Evolutionary conservation across 2,797 vertebrate species (phyloP).

Genomic region (Sebastes paucispinis): DNA sequence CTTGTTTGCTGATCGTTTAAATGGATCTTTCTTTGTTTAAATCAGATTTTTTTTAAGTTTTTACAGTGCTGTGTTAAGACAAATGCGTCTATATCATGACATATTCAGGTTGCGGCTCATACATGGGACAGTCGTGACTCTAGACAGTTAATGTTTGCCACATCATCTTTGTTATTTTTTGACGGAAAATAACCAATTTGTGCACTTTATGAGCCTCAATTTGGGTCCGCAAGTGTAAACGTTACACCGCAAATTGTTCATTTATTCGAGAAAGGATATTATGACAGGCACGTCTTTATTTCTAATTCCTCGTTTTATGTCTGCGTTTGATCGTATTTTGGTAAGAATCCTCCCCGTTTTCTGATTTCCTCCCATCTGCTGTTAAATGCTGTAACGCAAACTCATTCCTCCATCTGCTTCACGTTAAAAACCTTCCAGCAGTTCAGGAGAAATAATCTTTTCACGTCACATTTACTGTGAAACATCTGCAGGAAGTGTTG

Average conservation of each 20-base stretch:
- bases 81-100: neutral
- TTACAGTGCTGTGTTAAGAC: neutral
- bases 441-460: constrained; percentile 56
- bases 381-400: constrained; percentile 38
- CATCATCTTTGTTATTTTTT: neutral
- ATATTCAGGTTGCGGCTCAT: neutral
- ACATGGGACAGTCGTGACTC: neutral
- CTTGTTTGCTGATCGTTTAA: neutral
- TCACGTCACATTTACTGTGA: constrained; percentile 64
- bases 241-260: neutral
- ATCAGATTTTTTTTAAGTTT: neutral
- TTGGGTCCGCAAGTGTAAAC: neutral
- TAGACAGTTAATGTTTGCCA: neutral
- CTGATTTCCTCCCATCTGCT: constrained; percentile 42
- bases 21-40: neutral
- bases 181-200: neutral
- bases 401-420: constrained; percentile 55
- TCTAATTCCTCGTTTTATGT: neutral
- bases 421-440: constrained; percentile 58
- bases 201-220: neutral
- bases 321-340: neutral
- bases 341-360: constrained; percentile 16
- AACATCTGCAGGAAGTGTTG: constrained; percentile 70
- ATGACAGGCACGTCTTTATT: neutral
- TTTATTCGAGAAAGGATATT: neutral